Conservation (phyloP, 1,140 invertebrate genomes). For the Ericerus pela region DNA sequence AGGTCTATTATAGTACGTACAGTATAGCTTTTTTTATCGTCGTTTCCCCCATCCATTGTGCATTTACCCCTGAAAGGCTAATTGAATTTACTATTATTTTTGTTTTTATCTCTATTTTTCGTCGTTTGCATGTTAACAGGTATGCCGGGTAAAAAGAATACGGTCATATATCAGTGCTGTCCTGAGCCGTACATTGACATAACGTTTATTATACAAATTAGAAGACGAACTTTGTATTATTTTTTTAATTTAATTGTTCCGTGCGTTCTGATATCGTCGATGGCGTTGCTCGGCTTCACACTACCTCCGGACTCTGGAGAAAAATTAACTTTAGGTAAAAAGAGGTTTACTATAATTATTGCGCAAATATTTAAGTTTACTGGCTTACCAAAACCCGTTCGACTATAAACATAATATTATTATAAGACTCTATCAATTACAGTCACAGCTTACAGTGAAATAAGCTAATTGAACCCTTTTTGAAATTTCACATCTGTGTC, state of each 20-base stretch:
- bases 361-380: too few species aligned
- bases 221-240: slow-evolving; percentile 92
- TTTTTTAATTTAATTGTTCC: slow-evolving; percentile 99
- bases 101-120: background rate
- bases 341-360: slow-evolving; percentile 4
- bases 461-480: too few species aligned
- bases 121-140: slow-evolving; percentile 46
- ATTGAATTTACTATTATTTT: background rate
- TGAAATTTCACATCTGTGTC: too few species aligned
- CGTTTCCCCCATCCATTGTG: too few species aligned
- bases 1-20: too few species aligned
- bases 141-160: slow-evolving; percentile 72
- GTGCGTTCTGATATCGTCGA: slow-evolving; percentile 93
- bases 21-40: too few species aligned
- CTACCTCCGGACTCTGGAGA: slow-evolving; percentile 96
- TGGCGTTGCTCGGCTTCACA: slow-evolving; percentile 95
- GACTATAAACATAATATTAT: too few species aligned
- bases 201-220: slow-evolving; percentile 92
- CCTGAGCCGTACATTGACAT: slow-evolving; percentile 93
- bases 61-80: too few species aligned
- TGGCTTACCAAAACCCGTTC: too few species aligned
- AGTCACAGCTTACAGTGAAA: too few species aligned
- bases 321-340: slow-evolving; percentile 86
- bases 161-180: slow-evolving; percentile 64
- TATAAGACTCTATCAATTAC: too few species aligned